These are phyloP conservation scores for Drosophila leontia DNA, from an alignment of 1,140 invertebrate genomes.

Conservation along the genomic window DNA sequence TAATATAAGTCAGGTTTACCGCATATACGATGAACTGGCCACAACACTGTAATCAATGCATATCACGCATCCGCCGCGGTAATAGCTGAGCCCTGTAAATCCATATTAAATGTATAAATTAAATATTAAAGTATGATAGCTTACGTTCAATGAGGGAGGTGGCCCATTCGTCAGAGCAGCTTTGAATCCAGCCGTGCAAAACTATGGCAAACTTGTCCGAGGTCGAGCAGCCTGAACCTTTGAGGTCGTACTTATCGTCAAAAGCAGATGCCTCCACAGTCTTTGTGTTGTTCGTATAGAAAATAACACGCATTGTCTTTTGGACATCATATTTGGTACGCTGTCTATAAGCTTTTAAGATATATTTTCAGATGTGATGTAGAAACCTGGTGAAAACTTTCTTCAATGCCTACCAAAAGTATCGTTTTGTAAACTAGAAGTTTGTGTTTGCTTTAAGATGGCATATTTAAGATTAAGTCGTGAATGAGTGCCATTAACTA, in stretches of 20 bases:
- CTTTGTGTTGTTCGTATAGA: slow-evolving; percentile 68
- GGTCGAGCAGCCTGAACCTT: slow-evolving; percentile 48
- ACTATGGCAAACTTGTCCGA: slow-evolving; percentile 76
- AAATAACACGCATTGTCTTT: slow-evolving; percentile 60
- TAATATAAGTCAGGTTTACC: slow-evolving; percentile 3
- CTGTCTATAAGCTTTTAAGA: slow-evolving; percentile 22
- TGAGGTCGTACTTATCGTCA: slow-evolving; percentile 40
- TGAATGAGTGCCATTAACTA: slow-evolving; percentile 14
- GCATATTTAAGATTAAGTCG: slow-evolving; percentile 36
- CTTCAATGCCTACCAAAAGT: slow-evolving; percentile 34
- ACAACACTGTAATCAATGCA: slow-evolving; percentile 79
- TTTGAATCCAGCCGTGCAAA: slow-evolving; percentile 82
- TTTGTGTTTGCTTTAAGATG: slow-evolving; percentile 24
- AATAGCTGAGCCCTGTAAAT: slow-evolving; percentile 69
- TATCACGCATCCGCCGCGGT: slow-evolving; percentile 79
- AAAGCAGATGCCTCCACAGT: slow-evolving; percentile 47
- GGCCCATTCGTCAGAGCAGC: slow-evolving; percentile 74
- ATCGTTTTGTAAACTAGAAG: slow-evolving; percentile 22
- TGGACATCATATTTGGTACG: slow-evolving; percentile 46
- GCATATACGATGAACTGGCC: slow-evolving; percentile 69
- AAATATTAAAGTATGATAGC: background rate
- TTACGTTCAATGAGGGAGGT: slow-evolving; percentile 71
- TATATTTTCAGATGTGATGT: background rate
- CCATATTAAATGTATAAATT: background rate
- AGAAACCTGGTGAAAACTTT: background rate